Evolutionary conservation across 23 tunicate species (phyloP).

Genomic region (Pegea sp.): DNA sequence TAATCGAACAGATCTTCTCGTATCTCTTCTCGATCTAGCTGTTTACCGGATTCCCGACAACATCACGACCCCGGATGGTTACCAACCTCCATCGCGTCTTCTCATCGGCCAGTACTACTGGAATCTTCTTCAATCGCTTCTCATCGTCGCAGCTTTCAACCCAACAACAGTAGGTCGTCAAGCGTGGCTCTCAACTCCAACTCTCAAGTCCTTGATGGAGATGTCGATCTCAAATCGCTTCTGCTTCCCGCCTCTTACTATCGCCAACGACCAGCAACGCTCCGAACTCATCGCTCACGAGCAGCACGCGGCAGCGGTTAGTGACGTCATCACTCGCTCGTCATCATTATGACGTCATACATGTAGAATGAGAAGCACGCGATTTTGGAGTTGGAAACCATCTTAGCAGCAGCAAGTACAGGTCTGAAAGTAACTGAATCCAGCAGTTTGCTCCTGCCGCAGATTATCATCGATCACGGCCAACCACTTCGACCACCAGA

Average conservation of each 20-base stretch:
- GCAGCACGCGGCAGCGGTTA: constrained; percentile 35
- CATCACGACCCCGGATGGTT: constrained; percentile 40
- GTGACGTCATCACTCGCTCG: constrained; percentile 1
- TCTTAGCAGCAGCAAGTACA: constrained; percentile 86
- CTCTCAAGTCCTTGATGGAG: constrained; percentile 67
- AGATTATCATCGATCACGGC: constrained; percentile 54
- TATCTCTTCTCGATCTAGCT: constrained; percentile 32
- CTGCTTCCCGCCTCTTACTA: constrained; percentile 53
- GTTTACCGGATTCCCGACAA: constrained; percentile 69
- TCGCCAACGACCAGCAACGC: constrained; percentile 36
- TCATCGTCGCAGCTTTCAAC: constrained; percentile 21
- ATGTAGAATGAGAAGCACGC: constrained; percentile 56
- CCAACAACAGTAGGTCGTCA: constrained; percentile 51
- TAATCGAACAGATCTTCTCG: constrained; percentile 37
- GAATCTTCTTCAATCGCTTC: constrained; percentile 38
- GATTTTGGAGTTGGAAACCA: constrained; percentile 66
- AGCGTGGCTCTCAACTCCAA: constrained; percentile 70
- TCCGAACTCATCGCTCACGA: constrained; percentile 52
- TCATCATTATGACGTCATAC: not conserved
- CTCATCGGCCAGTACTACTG: constrained; percentile 49
- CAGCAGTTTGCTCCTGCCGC: constrained; percentile 52
- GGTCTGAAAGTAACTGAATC: constrained; percentile 43
- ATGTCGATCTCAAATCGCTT: constrained; percentile 60
- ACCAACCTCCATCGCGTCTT: constrained; percentile 60
- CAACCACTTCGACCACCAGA: constrained; percentile 77